Conservation (phyloP, 2,888 invertebrate species). For the Lochmaea crataegi region DNA sequence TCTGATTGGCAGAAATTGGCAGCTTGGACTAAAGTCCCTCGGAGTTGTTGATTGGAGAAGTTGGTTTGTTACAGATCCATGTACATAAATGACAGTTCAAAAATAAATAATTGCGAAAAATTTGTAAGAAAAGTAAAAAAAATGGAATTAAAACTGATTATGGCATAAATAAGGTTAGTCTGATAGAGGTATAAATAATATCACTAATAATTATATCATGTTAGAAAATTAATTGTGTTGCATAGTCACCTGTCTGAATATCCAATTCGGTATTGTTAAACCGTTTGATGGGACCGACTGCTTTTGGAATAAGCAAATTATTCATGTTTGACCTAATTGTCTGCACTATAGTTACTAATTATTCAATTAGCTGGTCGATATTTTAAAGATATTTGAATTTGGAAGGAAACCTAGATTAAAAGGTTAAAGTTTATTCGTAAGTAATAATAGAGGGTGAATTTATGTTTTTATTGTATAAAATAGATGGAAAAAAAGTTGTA, state of each 20-base stretch:
- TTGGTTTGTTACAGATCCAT: too few relatives aligned
- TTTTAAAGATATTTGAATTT: background rate
- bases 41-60: too few relatives aligned
- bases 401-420: background rate
- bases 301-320: slow-evolving; percentile 36
- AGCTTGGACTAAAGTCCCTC: too few relatives aligned
- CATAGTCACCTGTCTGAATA: slow-evolving; percentile 19
- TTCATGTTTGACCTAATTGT: slow-evolving; percentile 30
- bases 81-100: too few relatives aligned
- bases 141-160: too few relatives aligned
- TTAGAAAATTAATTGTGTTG: slow-evolving; percentile 4
- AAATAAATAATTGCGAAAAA: too few relatives aligned
- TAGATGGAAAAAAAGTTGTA: too few relatives aligned
- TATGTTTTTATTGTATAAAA: too few relatives aligned
- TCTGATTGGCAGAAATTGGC: too few relatives aligned
- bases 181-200: background rate
- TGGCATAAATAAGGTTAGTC: background rate
- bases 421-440: too few relatives aligned
- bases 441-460: too few relatives aligned
- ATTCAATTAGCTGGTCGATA: slow-evolving; percentile 6
- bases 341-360: slow-evolving; percentile 20
- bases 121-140: too few relatives aligned
- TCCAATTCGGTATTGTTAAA: slow-evolving; percentile 7
- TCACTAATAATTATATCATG: background rate
- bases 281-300: slow-evolving; percentile 24